Evolutionary conservation across 2,888 invertebrate species (phyloP), one percentile per base, ranked within the genome.

Genomic region (Drosophila subquinaria): DNA sequence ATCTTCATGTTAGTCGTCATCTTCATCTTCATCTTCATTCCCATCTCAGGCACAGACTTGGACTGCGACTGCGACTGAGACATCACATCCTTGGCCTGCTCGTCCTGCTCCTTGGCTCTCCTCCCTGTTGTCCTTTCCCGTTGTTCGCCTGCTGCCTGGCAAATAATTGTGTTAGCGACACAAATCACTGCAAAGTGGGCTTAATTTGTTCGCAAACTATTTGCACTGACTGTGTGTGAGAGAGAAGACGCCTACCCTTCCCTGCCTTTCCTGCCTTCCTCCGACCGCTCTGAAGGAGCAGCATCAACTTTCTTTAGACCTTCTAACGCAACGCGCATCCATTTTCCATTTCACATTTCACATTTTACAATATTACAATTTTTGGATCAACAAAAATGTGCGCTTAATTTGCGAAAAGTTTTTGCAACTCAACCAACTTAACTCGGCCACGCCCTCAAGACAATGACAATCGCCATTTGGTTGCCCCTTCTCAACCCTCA

Each of bases 151-250:
- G 40, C 69, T 56, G 42, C 55, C 50, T 50, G 70, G 53, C 81
- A 76, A 73, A 85, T 82, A 82, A 82, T 88, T 82, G 81, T 76
- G 82, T 82, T 82, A 82, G 68, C 80, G 71, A 71, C 83, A 85
- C 68, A 88, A 85, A 86, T 82, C 88, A 82, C 73, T 69, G 73
- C 76, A 73, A 70, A 76, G 80, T 69, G 65, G 80, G 69, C 82
- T 81, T 88, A 76, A 78, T 74, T 78, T 84, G 73, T 77, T 78
- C 68, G 66, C 64, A 67, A 79, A 65, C 67, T 79, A 73, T 69
- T 72, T 76, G 69, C 66, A 55, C 50, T 50, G 51, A 67, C 43
- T 73, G 53, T 64, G 17, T 17, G 51, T 17, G 15, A 35, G 47
- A 30, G 27, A 13, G 45, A 8, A 33, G 5, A 11, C 33, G 55